phyloP scores from a whole-genome alignment of 2,113 vertebrate species.

The Brachirus orientalis region DNA sequence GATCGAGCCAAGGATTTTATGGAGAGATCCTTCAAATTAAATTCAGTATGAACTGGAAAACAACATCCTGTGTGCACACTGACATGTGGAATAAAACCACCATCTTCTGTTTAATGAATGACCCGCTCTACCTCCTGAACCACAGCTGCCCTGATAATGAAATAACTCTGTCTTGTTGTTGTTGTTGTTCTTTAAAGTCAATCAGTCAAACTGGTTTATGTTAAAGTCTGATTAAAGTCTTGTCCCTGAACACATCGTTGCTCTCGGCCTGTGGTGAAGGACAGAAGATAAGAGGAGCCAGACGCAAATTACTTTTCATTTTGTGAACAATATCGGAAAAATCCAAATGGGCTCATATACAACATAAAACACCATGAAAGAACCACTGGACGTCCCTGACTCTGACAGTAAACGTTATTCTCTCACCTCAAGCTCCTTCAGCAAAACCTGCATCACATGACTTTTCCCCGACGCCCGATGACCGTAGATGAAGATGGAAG shows the following conservation, averaged over 20 bases:
- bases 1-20: no score
- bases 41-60: no score
- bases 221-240: neutral
- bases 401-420: neutral
- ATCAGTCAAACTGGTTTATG: neutral
- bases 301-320: neutral
- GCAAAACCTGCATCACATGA: constrained; percentile 87
- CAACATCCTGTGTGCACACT: no score
- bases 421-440: constrained; percentile 91
- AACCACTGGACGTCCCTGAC: neutral
- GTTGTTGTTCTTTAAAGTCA: neutral
- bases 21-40: no score
- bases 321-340: neutral
- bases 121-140: no score
- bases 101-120: no score
- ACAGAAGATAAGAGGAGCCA: neutral
- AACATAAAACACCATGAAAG: neutral
- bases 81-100: no score
- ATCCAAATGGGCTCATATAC: neutral
- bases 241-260: neutral
- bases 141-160: no score
- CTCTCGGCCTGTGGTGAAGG: neutral
- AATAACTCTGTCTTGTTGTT: no score
- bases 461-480: constrained; percentile 95
- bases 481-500: constrained; percentile 94